These are phyloP conservation scores for Apamea monoglypha DNA, from an alignment of 2,888 invertebrate species.

Conservation along the genomic window DNA sequence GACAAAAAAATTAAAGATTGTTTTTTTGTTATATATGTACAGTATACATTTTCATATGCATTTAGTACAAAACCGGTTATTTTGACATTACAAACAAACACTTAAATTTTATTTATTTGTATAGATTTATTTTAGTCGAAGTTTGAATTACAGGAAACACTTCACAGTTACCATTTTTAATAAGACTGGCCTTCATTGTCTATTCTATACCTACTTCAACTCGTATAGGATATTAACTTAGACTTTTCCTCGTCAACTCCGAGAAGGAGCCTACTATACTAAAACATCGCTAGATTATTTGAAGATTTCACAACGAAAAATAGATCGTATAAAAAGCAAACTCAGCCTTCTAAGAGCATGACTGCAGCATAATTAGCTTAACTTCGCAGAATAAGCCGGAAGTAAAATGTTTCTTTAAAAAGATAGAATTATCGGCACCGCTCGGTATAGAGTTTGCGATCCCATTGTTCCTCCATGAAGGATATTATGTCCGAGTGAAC, in stretches of 20 bases:
- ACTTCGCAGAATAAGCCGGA: not conserved
- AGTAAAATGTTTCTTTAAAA: not conserved
- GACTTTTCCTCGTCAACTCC: not conserved
- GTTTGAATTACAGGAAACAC: not conserved
- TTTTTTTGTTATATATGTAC: not conserved
- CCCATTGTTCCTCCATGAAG: conserved; percentile 24
- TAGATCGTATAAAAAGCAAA: not conserved
- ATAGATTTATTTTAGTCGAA: not conserved
- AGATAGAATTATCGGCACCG: conserved; percentile 7
- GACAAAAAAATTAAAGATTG: not conserved
- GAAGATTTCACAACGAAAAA: not conserved
- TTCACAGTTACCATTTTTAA: not conserved
- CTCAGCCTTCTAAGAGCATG: not conserved
- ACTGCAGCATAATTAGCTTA: not conserved
- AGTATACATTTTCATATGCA: not conserved
- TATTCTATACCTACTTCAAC: not conserved
- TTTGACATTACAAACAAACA: not conserved
- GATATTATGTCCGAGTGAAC: conserved; percentile 23
- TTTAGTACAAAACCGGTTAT: too few species aligned
- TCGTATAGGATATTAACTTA: not conserved
- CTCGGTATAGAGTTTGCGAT: not conserved
- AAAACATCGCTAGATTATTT: not conserved
- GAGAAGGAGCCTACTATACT: not conserved
- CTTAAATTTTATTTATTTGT: not conserved
- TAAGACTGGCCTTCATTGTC: not conserved